Evolutionary conservation across 2,888 invertebrate genomes (phyloP), one percentile per base, ranked within the genome.

Genomic region (Lamellibrachia satsuma): DNA sequence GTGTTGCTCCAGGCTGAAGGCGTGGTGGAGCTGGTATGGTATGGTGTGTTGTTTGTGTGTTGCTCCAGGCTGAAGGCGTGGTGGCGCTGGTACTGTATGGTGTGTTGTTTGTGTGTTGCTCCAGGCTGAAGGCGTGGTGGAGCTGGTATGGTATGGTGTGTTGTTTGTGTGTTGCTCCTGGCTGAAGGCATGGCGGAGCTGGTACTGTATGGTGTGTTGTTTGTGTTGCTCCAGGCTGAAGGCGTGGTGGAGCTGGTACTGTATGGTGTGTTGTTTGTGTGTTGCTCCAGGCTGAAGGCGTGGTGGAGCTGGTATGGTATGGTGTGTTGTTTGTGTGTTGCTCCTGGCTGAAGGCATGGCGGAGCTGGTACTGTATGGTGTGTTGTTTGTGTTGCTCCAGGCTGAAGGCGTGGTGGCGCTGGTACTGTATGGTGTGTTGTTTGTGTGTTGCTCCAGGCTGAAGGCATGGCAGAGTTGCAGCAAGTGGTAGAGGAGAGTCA

Each of bases 381-480:
- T 75, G 22, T 22, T 75, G 15, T 15, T 3, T 57, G 57, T 57
- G 39, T 39, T 39, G 57, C 57, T 57, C 57, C 57, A 57, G 57
- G 57, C 15, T 57, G 11, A 57, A 11, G 1, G 60, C 22, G 15
- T 75, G 60, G 15, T 75, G 60, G 60, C 1, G 11, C 15, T 52
- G 52, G 39, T 93, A 95, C 60, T 75, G 60, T 75, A 75, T 6
- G 15, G 60, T 75, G 60, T 75, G 22, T 22, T 75, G 15, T 15
- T 3, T 57, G 57, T 57, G 39, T 39, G 39, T 8, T 91, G n/a
- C 57, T 94, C 52, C 93, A 95, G 95, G 93, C 94, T 52, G 94
- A 95, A 27, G 93, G 95, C 6, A 93, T 96, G 55, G 92, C 93
- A 27, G 95, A 95, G 2, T 98, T 98, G 96, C 97, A 97, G 60